phyloP scores from a whole-genome alignment of 2,888 invertebrate species.

The Gasteruption jaculator region DNA sequence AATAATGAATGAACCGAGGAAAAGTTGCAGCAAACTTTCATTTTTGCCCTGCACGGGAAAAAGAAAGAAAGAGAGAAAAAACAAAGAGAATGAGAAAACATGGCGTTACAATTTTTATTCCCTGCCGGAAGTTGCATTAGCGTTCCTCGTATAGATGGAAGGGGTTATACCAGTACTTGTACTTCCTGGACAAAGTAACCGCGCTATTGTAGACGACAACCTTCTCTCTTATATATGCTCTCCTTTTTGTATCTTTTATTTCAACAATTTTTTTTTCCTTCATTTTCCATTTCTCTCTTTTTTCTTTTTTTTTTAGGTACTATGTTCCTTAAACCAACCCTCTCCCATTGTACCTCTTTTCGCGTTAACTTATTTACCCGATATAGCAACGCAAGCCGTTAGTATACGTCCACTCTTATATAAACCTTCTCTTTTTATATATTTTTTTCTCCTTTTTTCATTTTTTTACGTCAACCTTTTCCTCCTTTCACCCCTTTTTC shows the following conservation, averaged over 20 bases:
- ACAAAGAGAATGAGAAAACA: too few species aligned
- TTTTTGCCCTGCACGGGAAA: constrained; percentile 19
- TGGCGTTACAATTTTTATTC: constrained; percentile 24
- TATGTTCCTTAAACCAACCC: too few species aligned
- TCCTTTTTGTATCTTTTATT: too few species aligned
- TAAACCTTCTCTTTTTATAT: constrained; percentile 8
- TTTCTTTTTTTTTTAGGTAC: too few species aligned
- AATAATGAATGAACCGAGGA: too few species aligned
- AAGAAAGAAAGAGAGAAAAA: too few species aligned
- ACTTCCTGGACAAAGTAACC: constrained; percentile 40
- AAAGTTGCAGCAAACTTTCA: constrained; percentile 25
- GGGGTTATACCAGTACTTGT: constrained; percentile 21
- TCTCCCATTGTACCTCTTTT: constrained; percentile 26
- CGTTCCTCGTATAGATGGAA: constrained; percentile 24
- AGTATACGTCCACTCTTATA: constrained; percentile 13
- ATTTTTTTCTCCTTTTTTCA: constrained; percentile 2
- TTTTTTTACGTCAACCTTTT: too few species aligned
- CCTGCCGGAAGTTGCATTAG: constrained; percentile 36
- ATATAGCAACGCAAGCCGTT: constrained; percentile 22
- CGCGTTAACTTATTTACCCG: constrained; percentile 35
- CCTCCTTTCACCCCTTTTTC: too few species aligned
- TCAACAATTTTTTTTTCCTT: too few species aligned
- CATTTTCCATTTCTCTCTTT: too few species aligned
- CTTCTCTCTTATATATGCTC: too few species aligned
- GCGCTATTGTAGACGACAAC: constrained; percentile 35